phyloP scores from a whole-genome alignment of 2,113 vertebrate species.

The Rhineura floridana region DNA sequence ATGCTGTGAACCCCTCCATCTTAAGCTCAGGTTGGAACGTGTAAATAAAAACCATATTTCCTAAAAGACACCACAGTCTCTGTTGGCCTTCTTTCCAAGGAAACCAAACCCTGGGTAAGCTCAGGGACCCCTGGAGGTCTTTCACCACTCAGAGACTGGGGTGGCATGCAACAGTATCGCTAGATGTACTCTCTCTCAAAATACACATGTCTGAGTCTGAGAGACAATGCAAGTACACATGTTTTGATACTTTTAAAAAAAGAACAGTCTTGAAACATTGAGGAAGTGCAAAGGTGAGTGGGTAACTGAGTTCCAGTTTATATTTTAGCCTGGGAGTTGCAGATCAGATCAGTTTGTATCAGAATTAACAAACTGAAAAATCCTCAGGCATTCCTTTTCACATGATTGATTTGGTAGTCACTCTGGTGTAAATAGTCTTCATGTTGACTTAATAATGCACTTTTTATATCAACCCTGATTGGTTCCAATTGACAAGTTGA shows the following conservation, averaged over 20 bases:
- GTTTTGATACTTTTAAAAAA: not conserved
- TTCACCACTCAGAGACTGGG: no score
- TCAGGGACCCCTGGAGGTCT: no score
- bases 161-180: no score
- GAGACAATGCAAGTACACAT: not conserved
- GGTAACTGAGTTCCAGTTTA: no score
- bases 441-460: not conserved
- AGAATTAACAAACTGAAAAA: not conserved
- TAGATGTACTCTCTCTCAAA: no score
- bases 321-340: accelerated
- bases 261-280: not conserved
- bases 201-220: no score
- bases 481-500: not conserved
- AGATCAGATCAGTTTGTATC: not conserved
- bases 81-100: no score
- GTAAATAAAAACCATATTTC: no score
- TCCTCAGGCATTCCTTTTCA: not conserved
- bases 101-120: no score
- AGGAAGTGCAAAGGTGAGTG: not conserved
- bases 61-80: no score
- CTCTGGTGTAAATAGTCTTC: not conserved
- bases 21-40: no score
- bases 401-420: not conserved
- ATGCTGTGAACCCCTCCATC: no score
- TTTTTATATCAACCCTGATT: not conserved